phyloP scores from a whole-genome alignment of 2,888 invertebrate species.

The Gandaritis pyraliata region DNA sequence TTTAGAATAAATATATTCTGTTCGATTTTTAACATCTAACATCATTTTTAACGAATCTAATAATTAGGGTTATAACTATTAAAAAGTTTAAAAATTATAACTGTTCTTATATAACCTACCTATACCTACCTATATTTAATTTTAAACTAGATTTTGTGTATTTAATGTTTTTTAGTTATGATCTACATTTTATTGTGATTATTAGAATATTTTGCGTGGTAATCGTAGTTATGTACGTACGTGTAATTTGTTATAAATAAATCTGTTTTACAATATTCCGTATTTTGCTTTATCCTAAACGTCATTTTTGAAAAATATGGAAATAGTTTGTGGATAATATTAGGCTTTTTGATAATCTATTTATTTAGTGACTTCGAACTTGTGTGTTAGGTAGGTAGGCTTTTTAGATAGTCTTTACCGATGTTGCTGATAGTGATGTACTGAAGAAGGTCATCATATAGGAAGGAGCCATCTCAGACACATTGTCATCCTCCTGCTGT shows the following conservation, averaged over 20 bases:
- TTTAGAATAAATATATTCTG: neutral
- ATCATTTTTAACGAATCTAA: neutral
- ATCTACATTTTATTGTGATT: constrained; percentile 52
- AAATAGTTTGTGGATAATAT: no score
- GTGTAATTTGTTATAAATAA: constrained; percentile 71
- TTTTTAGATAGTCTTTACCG: no score
- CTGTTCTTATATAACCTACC: constrained; percentile 21
- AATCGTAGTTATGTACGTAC: constrained; percentile 37
- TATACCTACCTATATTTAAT: constrained; percentile 7
- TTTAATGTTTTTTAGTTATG: constrained; percentile 47
- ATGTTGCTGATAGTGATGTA: no score
- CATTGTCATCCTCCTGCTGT: no score
- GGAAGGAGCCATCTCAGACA: no score
- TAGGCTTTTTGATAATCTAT: no score
- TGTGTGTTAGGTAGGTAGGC: no score
- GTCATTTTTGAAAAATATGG: no score
- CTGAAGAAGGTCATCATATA: no score
- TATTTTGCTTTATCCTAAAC: neutral
- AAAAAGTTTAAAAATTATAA: no score
- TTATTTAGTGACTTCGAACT: no score
- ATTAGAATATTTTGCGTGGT: constrained; percentile 49
- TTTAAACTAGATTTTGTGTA: constrained; percentile 47
- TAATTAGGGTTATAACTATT: neutral
- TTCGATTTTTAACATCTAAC: no score
- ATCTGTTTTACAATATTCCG: constrained; percentile 52